These are phyloP conservation scores for Linyphia triangularis DNA, from an alignment of 2,888 invertebrate genomes.

Conservation along the genomic window DNA sequence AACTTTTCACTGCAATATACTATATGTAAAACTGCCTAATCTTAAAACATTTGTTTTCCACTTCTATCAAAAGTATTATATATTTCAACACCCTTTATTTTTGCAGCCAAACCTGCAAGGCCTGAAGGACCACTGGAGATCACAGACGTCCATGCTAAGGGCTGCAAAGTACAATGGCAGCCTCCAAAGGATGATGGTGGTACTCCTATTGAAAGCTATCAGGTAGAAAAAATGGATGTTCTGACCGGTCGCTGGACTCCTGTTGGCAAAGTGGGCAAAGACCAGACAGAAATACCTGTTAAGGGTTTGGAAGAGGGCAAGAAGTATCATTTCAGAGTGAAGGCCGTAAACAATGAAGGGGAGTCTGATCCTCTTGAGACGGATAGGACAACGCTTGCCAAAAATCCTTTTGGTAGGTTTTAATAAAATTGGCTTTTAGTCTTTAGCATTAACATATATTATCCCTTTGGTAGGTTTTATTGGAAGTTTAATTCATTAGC, in stretches of 20 bases:
- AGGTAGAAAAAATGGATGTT: constrained; percentile 84
- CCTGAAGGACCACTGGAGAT: constrained; percentile 91
- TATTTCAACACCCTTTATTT: too few species aligned
- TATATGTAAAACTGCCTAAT: too few species aligned
- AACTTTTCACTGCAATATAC: too few species aligned
- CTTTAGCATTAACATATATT: too few species aligned
- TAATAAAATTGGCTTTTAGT: not conserved
- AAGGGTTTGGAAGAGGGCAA: constrained; percentile 94
- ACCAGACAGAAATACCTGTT: constrained; percentile 84
- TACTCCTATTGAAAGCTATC: constrained; percentile 93
- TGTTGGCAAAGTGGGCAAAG: constrained; percentile 91
- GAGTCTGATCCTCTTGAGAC: constrained; percentile 97
- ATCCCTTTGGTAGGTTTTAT: too few species aligned
- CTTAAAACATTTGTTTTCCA: too few species aligned
- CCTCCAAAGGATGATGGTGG: constrained; percentile 98
- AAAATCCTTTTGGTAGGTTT: constrained; percentile 95
- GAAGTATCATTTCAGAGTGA: constrained; percentile 98
- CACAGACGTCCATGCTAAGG: constrained; percentile 92
- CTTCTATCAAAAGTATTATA: too few species aligned
- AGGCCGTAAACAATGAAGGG: constrained; percentile 98
- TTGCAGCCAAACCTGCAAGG: constrained; percentile 79
- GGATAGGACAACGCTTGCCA: constrained; percentile 95
- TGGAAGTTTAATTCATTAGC: too few species aligned
- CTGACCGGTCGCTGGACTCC: constrained; percentile 89
- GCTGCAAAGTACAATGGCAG: constrained; percentile 94